A percentile compares a stretch with the other conserved stretches of the same genome.
Evolutionary conservation across 2,113 vertebrate genomes (phyloP).

Genomic region (Pheucticus melanocephalus): DNA sequence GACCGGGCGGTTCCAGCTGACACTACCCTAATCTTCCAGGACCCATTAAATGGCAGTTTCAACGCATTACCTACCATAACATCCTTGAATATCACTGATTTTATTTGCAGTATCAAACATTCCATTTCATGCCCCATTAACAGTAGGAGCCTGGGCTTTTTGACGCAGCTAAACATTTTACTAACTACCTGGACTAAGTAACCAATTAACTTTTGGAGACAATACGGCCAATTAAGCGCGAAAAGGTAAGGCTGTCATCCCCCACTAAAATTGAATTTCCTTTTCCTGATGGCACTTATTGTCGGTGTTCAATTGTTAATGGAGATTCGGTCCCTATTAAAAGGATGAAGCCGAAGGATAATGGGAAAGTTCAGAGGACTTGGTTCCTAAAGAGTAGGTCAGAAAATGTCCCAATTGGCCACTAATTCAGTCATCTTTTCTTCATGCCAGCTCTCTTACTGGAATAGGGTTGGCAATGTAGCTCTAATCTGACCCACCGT

Average conservation of each 20-base stretch:
- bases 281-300: conserved; percentile 80
- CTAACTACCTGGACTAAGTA: conserved; percentile 99
- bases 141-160: conserved; percentile 98
- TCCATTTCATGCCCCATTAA: conserved; percentile 99
- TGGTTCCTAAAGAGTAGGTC: conserved; percentile 78
- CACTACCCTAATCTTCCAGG: conserved; percentile 99
- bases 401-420: conserved; percentile 72
- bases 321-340: conserved; percentile 79
- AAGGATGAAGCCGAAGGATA: conserved; percentile 74
- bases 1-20: conserved; percentile 98
- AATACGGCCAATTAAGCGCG: conserved; percentile 99
- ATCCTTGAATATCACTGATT: conserved; percentile 99
- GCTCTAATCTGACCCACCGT: conserved; percentile 31
- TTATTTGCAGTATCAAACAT: conserved; percentile 99
- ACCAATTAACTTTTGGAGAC: conserved; percentile 99
- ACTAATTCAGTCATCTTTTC: conserved; percentile 77
- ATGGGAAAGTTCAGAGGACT: conserved; percentile 79
- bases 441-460: conserved; percentile 67
- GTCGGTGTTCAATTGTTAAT: conserved; percentile 77
- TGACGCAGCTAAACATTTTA: conserved; percentile 99
- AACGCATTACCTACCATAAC: conserved; percentile 99
- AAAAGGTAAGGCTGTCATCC: conserved; percentile 96
- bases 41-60: conserved; percentile 99
- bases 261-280: conserved; percentile 89
- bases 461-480: conserved; percentile 20